Evolutionary conservation across 1,140 invertebrate species (phyloP), one percentile per base, ranked within the genome.

Genomic region (Ips typographus): DNA sequence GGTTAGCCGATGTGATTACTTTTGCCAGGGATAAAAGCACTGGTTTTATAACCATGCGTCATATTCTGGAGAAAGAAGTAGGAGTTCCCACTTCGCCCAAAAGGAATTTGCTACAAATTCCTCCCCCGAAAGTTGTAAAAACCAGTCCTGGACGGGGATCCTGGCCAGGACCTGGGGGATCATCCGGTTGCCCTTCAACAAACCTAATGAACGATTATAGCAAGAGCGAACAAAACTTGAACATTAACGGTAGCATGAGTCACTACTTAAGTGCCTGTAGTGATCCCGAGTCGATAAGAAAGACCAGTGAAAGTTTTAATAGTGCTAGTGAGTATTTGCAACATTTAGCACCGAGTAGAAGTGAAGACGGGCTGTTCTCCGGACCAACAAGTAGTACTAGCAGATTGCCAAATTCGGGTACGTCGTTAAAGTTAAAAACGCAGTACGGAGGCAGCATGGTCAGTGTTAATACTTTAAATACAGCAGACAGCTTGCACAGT

Each of bases 1-100:
- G 96, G 96, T 85, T 98, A 1, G 94, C 96, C 86, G 95, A 98
- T 75, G 89, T 96, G 2, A 93, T 98, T 47, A 90, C 92, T 1
- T 95, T 94, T 78, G 94, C 95, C 1, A 84, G 95, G 64, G 95
- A 97, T 77, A 91, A 84, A 38, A 82, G 81, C 65, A 75, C 75
- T 60, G 75, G 75, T 39, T 78, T 77, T 8, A 77, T 83, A 22
- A 76, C 72, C 51, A 75, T 80, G 74, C 82, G 83, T 71, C 76
- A 83, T 57, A 77, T 84, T 47, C 65, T 84, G 49, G 83, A 84
- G 52, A 78, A 78, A 58, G 83, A 83, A 67, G 80, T 79, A 22
- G 80, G 80, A 2, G 74, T 75, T 4, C 75, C 79, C 8, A 74
- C 71, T 2, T 79, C 77, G 69, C 79, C 70, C 58, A 65, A 83